Base-by-base conservation (phyloP, 1,140 invertebrate species). In the Delia radicum region DNA sequence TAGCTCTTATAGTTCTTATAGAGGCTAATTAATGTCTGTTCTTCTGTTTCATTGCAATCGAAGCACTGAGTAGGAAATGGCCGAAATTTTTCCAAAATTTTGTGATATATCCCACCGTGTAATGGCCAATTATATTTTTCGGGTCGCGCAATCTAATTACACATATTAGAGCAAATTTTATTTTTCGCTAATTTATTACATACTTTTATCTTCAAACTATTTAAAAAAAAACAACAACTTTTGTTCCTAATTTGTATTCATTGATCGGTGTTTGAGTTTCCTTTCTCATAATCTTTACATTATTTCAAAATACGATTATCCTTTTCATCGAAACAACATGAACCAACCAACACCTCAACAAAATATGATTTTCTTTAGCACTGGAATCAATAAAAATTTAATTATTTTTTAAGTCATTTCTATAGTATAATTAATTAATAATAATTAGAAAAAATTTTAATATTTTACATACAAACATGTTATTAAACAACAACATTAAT, bases 401-500 rank as follows among this genome's bases (percentile, higher is more conserved):
- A 26, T 18, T 29, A 29, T 29, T 67, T 18, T 33, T 67, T 33
- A 67, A 29, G 27, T 28, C 27, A 67, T 29, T 24, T 29, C 27
- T 29, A 67, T 33, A 67, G 63, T 28, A 67, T 67, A 28, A 29
- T 67, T 27, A n/a, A 28, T 18, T 67, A 29, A 67, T 2, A 67
- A 28, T 10, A 29, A 18, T 28, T 28, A 28, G 27, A 55, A 55
- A 55, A 3, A 33, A 69, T 69, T 37, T 37, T 69, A 8, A 12
- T 33, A 33, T 33, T 37, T 37, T 69, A 33, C 15, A 67, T 55
- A 55, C 48, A 55, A n/a, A 73, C 18, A 27, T 28, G 37, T 24
- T 28, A 63, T 21, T 83, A 83, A 83, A 81, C 33, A 48, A 48
- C 46, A 75, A 77, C 77, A 81, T 77, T n/a, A 67, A 81, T 78